These are phyloP conservation scores for Aphelocoma coerulescens DNA, from an alignment of 2,113 vertebrate species.

Conservation along the genomic window DNA sequence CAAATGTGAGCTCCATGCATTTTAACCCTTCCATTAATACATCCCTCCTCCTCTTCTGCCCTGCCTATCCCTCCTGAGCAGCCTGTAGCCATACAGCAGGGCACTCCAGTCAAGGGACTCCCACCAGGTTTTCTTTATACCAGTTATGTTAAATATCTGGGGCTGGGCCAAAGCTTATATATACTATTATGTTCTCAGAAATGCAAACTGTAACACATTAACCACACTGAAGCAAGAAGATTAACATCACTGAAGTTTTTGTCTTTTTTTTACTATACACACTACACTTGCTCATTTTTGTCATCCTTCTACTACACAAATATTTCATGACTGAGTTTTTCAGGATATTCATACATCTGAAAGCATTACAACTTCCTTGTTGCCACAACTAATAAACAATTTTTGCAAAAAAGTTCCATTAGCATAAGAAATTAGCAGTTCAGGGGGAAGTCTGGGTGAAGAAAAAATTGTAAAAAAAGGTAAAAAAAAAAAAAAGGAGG, in stretches of 20 bases:
- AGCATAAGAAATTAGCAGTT: background rate
- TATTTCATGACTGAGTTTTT: background rate
- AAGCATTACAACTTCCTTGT: background rate
- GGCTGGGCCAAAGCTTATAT: background rate
- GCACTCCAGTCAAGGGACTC: background rate
- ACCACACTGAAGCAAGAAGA: background rate
- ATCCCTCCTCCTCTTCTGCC: background rate
- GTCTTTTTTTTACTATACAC: background rate
- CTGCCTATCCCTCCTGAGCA: background rate
- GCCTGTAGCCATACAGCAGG: background rate
- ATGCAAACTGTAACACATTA: background rate
- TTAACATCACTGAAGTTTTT: background rate
- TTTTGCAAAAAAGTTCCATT: background rate
- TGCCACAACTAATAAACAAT: background rate
- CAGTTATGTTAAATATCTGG: background rate
- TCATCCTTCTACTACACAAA: background rate
- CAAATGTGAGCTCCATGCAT: background rate
- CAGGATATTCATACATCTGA: background rate
- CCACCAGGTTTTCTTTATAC: background rate
- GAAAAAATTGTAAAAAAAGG: background rate
- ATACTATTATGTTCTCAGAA: background rate
- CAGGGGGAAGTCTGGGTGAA: background rate
- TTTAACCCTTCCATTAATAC: background rate
- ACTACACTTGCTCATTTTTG: background rate
- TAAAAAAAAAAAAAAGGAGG: background rate